Evolutionary conservation across 2,113 vertebrate species (phyloP).

Genomic region (Larimichthys crocea): DNA sequence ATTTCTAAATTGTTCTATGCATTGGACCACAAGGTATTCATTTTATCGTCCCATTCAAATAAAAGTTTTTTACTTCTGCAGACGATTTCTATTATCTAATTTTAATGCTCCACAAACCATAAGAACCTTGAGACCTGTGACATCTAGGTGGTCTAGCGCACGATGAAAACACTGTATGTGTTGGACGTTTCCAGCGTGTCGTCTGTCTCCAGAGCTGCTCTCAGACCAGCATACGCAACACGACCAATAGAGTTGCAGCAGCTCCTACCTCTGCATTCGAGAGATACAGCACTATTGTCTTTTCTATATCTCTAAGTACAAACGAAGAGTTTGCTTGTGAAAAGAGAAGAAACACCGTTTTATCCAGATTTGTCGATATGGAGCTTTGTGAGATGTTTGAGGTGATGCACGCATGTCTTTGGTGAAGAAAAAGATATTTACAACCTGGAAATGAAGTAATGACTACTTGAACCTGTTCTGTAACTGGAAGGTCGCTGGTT

Average conservation of each 20-base stretch:
- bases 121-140: neutral
- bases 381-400: neutral
- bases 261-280: neutral
- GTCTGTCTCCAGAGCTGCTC: neutral
- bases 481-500: slow-evolving; percentile 11
- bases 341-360: neutral
- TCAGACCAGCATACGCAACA: neutral
- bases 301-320: slow-evolving; percentile 10
- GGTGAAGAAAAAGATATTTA: neutral
- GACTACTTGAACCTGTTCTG: neutral
- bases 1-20: neutral
- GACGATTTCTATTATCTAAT: neutral
- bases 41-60: neutral
- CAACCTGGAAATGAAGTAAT: neutral
- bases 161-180: neutral
- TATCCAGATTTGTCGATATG: neutral
- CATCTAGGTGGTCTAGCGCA: neutral
- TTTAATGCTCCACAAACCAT: neutral
- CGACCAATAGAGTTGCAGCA: neutral
- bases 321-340: neutral
- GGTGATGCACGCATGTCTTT: neutral
- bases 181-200: neutral
- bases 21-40: neutral
- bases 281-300: neutral
- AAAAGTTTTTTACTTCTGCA: neutral